Conservation (phyloP, 2,888 invertebrate species). For the Neoascia interrupta region DNA sequence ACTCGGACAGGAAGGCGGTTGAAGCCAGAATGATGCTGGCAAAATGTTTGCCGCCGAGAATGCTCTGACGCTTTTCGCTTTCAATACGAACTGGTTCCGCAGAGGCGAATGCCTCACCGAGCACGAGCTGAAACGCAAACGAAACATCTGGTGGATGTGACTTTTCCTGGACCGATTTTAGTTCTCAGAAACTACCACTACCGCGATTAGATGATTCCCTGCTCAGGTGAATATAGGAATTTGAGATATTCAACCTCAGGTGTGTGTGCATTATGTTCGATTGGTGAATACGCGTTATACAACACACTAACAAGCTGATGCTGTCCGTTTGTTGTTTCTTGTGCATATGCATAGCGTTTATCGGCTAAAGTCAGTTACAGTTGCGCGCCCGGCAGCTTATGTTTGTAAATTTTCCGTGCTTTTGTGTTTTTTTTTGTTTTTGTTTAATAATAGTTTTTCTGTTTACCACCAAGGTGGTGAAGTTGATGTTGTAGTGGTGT, state of each 20-base stretch:
- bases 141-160: constrained; percentile 26
- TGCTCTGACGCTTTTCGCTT: constrained; percentile 42
- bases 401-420: constrained; percentile 17
- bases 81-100: constrained; percentile 54
- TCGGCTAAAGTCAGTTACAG: too few relatives aligned
- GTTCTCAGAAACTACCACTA: constrained; percentile 19
- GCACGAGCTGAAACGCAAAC: constrained; percentile 21
- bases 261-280: constrained; percentile 12
- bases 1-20: constrained; percentile 15
- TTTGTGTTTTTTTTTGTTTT: constrained; percentile 48
- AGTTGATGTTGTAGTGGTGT: constrained; percentile 40
- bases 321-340: constrained; percentile 14
- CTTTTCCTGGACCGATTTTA: constrained; percentile 49
- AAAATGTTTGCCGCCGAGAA: constrained; percentile 14
- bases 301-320: constrained; percentile 27
- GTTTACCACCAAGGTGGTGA: constrained; percentile 52
- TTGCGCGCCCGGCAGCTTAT: constrained; percentile 39
- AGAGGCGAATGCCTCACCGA: constrained; percentile 3
- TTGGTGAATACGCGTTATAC: constrained; percentile 22
- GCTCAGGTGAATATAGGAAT: background rate
- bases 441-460: constrained; percentile 58
- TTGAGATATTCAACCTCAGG: background rate
- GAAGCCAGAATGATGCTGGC: constrained; percentile 35
- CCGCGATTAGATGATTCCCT: constrained; percentile 17
- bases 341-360: constrained; percentile 25